Base-by-base conservation (phyloP, 2,113 vertebrate species). In the Vanacampus margaritifer region DNA sequence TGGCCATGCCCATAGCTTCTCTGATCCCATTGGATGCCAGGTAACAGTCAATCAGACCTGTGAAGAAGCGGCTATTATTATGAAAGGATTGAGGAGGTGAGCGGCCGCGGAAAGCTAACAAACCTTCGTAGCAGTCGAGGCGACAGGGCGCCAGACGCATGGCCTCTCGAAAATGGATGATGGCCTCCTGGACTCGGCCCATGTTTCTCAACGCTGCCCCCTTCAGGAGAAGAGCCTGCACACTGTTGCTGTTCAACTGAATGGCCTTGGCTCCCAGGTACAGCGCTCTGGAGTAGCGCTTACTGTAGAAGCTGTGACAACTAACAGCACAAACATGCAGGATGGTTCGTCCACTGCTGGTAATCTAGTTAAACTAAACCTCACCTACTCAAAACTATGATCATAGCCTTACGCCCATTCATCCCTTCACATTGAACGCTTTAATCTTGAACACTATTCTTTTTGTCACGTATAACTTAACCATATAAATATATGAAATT, bases 1-100 rank as follows among this genome's bases (percentile, higher is more conserved):
- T 99, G 56, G 97, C 97, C 97, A 99, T 98, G 1, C 97, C 97
- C 92, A 98, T 98, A 0, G 97, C 97, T 70, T 99, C 97, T 7
- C 97, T 93, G 64, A 98, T 94, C 41, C 97, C 96, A 80, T 96
- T 98, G 60, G 96, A 98, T 0, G 96, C 94, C 75, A 98, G 86
- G 84, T 99, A 99, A 73, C 97, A 99, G 78, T 99, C 96, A 0
- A 99, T 98, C 82, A 99, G 92, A 77, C 97, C 97, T 99, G 83
- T 17, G 41, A 57, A 19, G 1, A 11, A 32, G 57, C 53, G 39
- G 39, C 24, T 19, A 39, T 51, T 48, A 63, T 0, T n/a, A n/a
- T n/a, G n/a, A n/a, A n/a, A n/a, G n/a, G n/a, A n/a, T 6, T 2
- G 14, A 13, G 43, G 21, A 19, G 9, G 19, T 36, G 5, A 65